Evolutionary conservation across 2,113 vertebrate genomes (phyloP).

Genomic region (Salvelinus sp.): DNA sequence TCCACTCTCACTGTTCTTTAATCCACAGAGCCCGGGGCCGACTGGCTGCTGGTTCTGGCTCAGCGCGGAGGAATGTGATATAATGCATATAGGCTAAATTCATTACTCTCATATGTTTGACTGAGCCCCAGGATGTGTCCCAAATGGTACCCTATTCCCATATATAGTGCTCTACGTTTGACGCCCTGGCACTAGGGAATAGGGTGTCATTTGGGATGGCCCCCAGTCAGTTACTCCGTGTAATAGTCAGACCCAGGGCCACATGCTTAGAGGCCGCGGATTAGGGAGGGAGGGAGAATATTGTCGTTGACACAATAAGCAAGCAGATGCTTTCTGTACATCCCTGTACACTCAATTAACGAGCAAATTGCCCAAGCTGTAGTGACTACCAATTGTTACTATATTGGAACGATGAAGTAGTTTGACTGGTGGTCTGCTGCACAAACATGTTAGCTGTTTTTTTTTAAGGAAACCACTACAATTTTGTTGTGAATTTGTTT

Average conservation of each 20-base stretch:
- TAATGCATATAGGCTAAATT: not conserved
- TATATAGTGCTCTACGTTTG: too few relatives aligned
- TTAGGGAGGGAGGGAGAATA: not conserved
- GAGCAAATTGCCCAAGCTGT: not conserved
- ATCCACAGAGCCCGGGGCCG: not conserved
- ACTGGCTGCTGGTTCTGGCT: not conserved
- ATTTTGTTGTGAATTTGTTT: too few relatives aligned
- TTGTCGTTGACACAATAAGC: slow-evolving; percentile 4
- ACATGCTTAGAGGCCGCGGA: not conserved
- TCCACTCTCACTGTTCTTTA: not conserved
- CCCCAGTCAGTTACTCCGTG: not conserved
- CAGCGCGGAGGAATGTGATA: not conserved
- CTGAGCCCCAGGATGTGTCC: not conserved
- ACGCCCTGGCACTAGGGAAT: too few relatives aligned
- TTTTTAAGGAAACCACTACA: too few relatives aligned
- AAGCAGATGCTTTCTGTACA: not conserved
- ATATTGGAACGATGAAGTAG: not conserved
- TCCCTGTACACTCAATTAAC: slow-evolving; percentile 4
- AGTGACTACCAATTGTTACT: not conserved
- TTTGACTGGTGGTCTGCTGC: too few relatives aligned
- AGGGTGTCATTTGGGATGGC: too few relatives aligned
- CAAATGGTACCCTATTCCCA: too few relatives aligned
- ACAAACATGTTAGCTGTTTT: too few relatives aligned
- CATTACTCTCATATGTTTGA: not conserved
- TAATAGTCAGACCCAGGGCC: not conserved